phyloP scores from a whole-genome alignment of 1,140 invertebrate species.

The Drosophila eugracilis region DNA sequence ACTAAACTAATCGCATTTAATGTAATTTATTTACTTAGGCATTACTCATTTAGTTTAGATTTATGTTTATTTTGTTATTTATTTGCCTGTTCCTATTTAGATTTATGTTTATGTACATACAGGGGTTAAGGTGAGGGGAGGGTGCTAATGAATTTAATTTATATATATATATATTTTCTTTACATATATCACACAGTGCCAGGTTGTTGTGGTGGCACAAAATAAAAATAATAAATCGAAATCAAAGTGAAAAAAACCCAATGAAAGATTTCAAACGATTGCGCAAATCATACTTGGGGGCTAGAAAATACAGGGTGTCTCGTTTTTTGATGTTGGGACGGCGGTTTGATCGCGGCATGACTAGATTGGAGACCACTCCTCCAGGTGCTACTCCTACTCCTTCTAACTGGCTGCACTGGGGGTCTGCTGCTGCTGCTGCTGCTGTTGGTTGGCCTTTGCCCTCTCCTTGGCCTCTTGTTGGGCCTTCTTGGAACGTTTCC shows the following conservation, averaged over 20 bases:
- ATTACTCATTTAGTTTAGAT: slow-evolving; percentile 51
- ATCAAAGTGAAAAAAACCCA: slow-evolving; percentile 22
- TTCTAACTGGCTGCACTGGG: slow-evolving; percentile 62
- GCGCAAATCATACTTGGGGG: slow-evolving; percentile 58
- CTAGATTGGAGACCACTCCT: slow-evolving; percentile 45
- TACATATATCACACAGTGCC: slow-evolving; percentile 77
- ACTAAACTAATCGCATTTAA: slow-evolving; percentile 69
- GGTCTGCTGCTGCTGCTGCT: slow-evolving; percentile 63
- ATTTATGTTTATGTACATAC: slow-evolving; percentile 65
- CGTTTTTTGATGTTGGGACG: slow-evolving; percentile 53
- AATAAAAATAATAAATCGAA: slow-evolving; percentile 46
- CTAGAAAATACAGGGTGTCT: slow-evolving; percentile 62
- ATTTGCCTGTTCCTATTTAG: slow-evolving; percentile 32
- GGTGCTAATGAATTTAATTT: slow-evolving; percentile 71
- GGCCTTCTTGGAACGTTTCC: slow-evolving; percentile 97
- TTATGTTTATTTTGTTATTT: slow-evolving; percentile 44
- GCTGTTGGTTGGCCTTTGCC: slow-evolving; percentile 76
- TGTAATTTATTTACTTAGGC: slow-evolving; percentile 59
- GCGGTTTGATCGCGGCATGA: slow-evolving; percentile 57
- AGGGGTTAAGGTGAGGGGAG: slow-evolving; percentile 18
- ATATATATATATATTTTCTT: slow-evolving; percentile 66
- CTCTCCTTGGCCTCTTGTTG: slow-evolving; percentile 89
- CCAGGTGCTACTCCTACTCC: slow-evolving; percentile 13
- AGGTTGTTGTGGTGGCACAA: slow-evolving; percentile 41
- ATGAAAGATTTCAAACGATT: slow-evolving; percentile 68